These are phyloP conservation scores for Ochotona princeps DNA, from an alignment of 2,113 vertebrate genomes.

Conservation along the genomic window DNA sequence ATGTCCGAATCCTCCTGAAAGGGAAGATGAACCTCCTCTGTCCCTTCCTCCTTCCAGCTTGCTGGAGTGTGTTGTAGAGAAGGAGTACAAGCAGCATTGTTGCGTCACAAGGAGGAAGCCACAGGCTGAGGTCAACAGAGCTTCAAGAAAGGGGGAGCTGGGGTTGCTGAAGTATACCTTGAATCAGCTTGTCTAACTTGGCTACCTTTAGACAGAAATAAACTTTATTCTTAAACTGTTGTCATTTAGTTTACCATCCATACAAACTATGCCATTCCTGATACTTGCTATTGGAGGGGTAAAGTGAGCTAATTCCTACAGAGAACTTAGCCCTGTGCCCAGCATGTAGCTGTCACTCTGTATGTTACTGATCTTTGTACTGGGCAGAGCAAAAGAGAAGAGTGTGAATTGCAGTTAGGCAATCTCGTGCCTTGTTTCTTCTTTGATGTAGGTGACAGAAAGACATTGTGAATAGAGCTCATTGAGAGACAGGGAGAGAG, in stretches of 20 bases:
- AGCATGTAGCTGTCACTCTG: not conserved
- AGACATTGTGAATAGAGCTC: not conserved
- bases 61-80: not conserved
- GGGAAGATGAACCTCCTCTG: not conserved
- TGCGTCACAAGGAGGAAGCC: not conserved
- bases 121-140: not conserved
- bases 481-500: not conserved
- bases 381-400: not conserved
- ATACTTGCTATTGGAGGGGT: not conserved
- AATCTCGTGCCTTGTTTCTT: not conserved
- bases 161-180: not conserved
- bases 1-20: not conserved
- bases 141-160: not conserved
- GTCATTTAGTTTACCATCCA: not conserved
- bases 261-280: not conserved
- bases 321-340: not conserved
- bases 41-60: not conserved
- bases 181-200: not conserved
- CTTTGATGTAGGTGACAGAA: not conserved
- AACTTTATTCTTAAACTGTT: not conserved
- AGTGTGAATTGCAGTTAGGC: not conserved
- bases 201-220: not conserved
- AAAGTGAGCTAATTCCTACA: not conserved
- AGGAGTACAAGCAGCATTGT: not conserved
- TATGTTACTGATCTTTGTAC: not conserved